phyloP scores from a whole-genome alignment of 2,888 invertebrate species.

The Synanthedon formicaeformis region DNA sequence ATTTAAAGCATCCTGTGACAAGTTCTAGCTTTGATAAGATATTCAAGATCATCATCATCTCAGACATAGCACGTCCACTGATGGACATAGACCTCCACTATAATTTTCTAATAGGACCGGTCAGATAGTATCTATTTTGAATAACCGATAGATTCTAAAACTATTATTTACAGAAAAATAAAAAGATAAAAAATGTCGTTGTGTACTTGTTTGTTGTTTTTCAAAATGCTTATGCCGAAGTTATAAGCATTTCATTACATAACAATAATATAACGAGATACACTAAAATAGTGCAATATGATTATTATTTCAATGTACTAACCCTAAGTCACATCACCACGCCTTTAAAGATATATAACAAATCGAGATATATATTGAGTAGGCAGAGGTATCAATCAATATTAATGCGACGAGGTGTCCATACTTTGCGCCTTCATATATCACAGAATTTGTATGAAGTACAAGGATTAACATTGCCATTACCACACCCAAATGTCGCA shows the following conservation, averaged over 20 bases:
- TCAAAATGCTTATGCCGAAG: not conserved
- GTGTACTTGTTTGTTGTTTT: not conserved
- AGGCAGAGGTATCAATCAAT: constrained; percentile 37
- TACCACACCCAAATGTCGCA: not conserved
- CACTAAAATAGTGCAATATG: too few relatives aligned
- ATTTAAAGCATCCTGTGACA: too few relatives aligned
- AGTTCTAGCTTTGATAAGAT: too few relatives aligned
- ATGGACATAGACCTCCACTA: too few relatives aligned
- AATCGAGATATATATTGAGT: constrained; percentile 29
- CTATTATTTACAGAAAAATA: not conserved
- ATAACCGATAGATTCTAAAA: not conserved
- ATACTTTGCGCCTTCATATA: constrained; percentile 24
- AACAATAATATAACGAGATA: too few relatives aligned
- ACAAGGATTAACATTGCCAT: not conserved
- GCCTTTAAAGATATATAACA: constrained; percentile 27
- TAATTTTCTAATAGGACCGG: too few relatives aligned
- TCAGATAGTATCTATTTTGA: too few relatives aligned
- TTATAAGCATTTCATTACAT: too few relatives aligned
- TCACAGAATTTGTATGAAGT: constrained; percentile 2
- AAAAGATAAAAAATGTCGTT: not conserved
- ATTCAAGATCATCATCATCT: too few relatives aligned
- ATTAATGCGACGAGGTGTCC: constrained; percentile 29
- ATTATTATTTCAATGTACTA: not conserved
- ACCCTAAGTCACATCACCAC: constrained; percentile 12
- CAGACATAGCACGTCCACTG: too few relatives aligned